Percentiles rank a stretch among this genome's conserved stretches.
Conservation (phyloP, 2,888 invertebrate genomes). For the Lasioglossum pauxillum region DNA sequence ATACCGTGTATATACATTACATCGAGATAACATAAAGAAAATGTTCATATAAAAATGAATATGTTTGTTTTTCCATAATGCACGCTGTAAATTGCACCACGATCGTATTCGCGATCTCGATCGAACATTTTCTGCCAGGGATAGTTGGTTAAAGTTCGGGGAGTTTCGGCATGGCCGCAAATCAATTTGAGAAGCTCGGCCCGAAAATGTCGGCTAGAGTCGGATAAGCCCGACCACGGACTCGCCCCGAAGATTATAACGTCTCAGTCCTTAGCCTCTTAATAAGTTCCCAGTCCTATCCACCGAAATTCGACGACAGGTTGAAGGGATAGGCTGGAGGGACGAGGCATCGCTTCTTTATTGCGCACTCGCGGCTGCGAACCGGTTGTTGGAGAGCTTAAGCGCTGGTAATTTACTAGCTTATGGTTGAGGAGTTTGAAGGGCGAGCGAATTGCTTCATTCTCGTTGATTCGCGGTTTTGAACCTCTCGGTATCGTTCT, state of each 20-base stretch:
- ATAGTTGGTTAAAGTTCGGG: conserved; percentile 32
- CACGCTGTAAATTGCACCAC: too few relatives aligned
- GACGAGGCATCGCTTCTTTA: conserved; percentile 9
- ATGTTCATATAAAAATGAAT: too few relatives aligned
- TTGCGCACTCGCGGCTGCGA: conserved; percentile 14
- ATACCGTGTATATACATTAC: too few relatives aligned
- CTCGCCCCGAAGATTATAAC: conserved; percentile 29
- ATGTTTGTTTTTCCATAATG: too few relatives aligned
- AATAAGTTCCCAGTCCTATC: conserved; percentile 27
- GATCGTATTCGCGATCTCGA: background rate
- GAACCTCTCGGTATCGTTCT: too few relatives aligned
- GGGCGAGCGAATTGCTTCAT: background rate
- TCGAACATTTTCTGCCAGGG: conserved; percentile 35
- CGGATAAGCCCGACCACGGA: conserved; percentile 41
- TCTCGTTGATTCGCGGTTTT: background rate
- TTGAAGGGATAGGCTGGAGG: conserved; percentile 1
- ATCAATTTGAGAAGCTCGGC: conserved; percentile 50
- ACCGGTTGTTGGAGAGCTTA: background rate
- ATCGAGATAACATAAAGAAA: too few relatives aligned
- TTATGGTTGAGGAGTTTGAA: background rate
- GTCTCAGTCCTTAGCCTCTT: conserved; percentile 46
- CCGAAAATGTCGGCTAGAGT: background rate
- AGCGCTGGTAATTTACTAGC: background rate
- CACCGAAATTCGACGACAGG: conserved; percentile 27
- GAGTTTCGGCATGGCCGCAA: conserved; percentile 24